Base-by-base conservation (phyloP, 2,113 vertebrate species). In the Cepphus grylle region DNA sequence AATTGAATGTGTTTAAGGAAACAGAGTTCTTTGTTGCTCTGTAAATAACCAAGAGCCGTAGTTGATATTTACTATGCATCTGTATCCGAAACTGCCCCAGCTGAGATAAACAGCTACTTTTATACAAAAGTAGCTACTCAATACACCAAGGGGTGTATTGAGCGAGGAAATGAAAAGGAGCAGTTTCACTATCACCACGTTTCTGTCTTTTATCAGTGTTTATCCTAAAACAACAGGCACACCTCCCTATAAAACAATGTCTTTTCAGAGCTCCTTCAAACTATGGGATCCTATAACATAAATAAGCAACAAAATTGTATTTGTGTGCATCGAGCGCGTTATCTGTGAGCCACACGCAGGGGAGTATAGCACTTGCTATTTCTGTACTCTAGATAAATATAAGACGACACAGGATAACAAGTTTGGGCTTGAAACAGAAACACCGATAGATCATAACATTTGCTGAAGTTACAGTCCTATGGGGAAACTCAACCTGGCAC, bases 391-490 rank as follows among this genome's bases (percentile, higher is more conserved):
- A 96, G 65, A 91, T 74, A 95, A 97, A 92, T 65, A 43, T 62
- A 97, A 98, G 93, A 96, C 49, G 80, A 89, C 77, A 92, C 38
- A 69, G 72, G 90, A 97, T 94, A 97, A 97, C 88, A 93, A 84
- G 43, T 84, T 97, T 95, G 67, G 58, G 52, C 76, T 88, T 94
- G 91, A 97, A 98, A 98, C 92, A 98, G 96, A 97, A 96, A 96
- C 36, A 78, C 71, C 92, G 85, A n/a, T 40, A 91, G 87, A 79
- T 90, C 73, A 65, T 70, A 94, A 92, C 34, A 88, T 97, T 94
- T 93, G 67, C 61, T 53, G 40, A 92, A 97, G 94, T 95, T 94
- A 95, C 94, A 71, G 79, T 71, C 77, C 61, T 67, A 27, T 21
- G 63, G 56, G 70, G 56, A 25, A 88, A 87, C 36, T 86, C 76